Conservation (phyloP, 2,888 invertebrate genomes). For the Cheilosia urbana region DNA sequence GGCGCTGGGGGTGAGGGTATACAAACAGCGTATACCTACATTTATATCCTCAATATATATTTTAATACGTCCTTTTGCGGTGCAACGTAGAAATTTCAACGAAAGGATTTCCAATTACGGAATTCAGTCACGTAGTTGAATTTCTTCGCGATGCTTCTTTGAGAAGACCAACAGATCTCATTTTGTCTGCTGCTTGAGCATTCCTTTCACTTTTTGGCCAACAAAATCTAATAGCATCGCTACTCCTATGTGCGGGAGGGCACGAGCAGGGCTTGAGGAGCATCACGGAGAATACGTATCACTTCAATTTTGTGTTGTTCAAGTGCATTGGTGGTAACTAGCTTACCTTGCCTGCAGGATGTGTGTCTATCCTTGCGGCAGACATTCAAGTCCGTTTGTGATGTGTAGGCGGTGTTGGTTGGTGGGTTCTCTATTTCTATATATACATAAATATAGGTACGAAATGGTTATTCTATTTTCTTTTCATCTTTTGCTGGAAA, state of each 20-base stretch:
- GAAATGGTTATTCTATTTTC: constrained; percentile 53
- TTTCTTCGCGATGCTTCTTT: constrained; percentile 54
- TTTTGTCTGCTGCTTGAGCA: constrained; percentile 70
- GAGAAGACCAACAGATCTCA: constrained; percentile 55
- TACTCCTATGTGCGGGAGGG: not conserved
- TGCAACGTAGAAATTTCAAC: constrained; percentile 55
- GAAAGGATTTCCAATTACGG: constrained; percentile 68
- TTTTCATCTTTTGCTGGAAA: constrained; percentile 39
- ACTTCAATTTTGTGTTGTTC: constrained; percentile 46
- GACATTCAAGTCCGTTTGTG: constrained; percentile 54
- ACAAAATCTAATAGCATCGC: constrained; percentile 44
- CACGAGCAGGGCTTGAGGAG: not conserved
- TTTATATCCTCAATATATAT: constrained; percentile 13
- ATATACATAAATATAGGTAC: too few species aligned
- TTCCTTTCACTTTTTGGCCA: constrained; percentile 72
- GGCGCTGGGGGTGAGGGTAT: not conserved
- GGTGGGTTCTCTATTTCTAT: not conserved
- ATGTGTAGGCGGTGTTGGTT: constrained; percentile 1
- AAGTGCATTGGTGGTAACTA: constrained; percentile 54
- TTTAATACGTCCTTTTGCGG: constrained; percentile 49
- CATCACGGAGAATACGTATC: constrained; percentile 32
- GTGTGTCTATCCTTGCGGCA: constrained; percentile 53
- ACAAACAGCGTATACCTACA: not conserved
- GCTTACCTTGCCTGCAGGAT: constrained; percentile 57
- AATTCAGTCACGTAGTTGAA: constrained; percentile 72